phyloP scores from a whole-genome alignment of 2,888 invertebrate genomes.

The Folsomia candida region DNA sequence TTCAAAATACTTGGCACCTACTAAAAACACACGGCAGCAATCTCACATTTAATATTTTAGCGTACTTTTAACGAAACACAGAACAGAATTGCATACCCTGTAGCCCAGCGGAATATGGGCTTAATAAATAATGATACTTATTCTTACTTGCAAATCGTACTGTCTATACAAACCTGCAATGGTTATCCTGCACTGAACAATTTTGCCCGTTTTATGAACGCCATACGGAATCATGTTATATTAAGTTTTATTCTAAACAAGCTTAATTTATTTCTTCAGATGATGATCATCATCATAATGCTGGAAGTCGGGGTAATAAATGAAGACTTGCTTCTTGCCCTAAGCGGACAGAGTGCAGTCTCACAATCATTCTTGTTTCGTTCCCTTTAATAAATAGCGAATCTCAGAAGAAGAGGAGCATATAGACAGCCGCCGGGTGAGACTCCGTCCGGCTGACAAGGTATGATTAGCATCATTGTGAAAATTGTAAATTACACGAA shows the following conservation, averaged over 20 bases:
- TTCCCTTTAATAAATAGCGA: background rate
- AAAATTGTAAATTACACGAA: conserved; percentile 3
- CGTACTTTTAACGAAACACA: too few relatives aligned
- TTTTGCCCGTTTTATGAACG: too few relatives aligned
- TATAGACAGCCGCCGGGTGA: background rate
- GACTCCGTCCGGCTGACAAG: background rate
- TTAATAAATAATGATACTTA: too few relatives aligned
- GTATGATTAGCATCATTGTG: conserved; percentile 5
- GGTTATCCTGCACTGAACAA: too few relatives aligned
- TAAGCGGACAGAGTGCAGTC: too few relatives aligned
- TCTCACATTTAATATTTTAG: too few relatives aligned
- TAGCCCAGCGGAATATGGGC: background rate
- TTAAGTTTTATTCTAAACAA: too few relatives aligned
- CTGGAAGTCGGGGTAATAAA: background rate
- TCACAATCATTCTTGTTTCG: background rate
- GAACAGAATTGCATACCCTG: too few relatives aligned
- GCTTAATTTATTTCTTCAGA: background rate
- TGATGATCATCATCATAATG: background rate
- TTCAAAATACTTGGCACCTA: background rate
- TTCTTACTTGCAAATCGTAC: too few relatives aligned
- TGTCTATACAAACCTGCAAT: too few relatives aligned
- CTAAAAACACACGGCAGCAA: background rate
- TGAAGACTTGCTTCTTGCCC: background rate
- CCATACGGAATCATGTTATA: too few relatives aligned
- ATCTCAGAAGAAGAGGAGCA: background rate